Base-by-base conservation (phyloP, 2,797 vertebrate species). In the Cossypha polioptera region DNA sequence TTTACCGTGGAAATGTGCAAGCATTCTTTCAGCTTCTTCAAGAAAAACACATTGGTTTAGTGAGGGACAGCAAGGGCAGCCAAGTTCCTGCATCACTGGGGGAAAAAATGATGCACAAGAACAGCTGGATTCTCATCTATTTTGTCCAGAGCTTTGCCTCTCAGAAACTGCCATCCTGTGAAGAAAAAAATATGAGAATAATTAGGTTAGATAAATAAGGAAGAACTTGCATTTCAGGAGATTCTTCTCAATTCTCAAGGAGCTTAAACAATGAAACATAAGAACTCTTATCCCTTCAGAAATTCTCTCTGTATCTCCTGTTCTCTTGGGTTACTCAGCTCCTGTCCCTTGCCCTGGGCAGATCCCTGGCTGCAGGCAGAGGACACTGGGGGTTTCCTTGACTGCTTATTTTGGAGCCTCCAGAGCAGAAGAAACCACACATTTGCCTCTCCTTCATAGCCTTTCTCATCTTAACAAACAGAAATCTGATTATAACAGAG, bases 101-200 rank as follows among this genome's bases (percentile, higher is more conserved):
- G 18, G 20, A 9, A 42, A 0, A 1, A 24, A 2, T 38, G 31
- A 5, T 14, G 16, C 12, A 67, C 1, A 31, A n/a, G 29, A 61
- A 13, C 2, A 82, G 11, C 55, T 73, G 62, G 40, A 38, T 55
- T 74, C 53, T 74, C 45, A 62, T 24, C 22, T 40, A 2, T 42
- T 63, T 4, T 4, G 1, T 33, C 13, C 21, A 42, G 26, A 5
- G 19, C 65, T 84, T 40, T 72, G 54, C 29, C 9, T 76, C 75
- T 72, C 63, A 62, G 55, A 76, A 88, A 18, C 6, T 83, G 24
- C 29, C 26, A 25, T 38, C 16, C 3, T n/a, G 13, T 48, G 6
- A n/a, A 47, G n/a, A 43, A 78, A 82, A 55, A 80, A 48, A 4
- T 0, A 16, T 1, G 12, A 28, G 18, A 53, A 24, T n/a, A 81